Evolutionary conservation across 2,888 invertebrate genomes (phyloP), one percentile per base, ranked within the genome.

Genomic region (Nowickia ferox): DNA sequence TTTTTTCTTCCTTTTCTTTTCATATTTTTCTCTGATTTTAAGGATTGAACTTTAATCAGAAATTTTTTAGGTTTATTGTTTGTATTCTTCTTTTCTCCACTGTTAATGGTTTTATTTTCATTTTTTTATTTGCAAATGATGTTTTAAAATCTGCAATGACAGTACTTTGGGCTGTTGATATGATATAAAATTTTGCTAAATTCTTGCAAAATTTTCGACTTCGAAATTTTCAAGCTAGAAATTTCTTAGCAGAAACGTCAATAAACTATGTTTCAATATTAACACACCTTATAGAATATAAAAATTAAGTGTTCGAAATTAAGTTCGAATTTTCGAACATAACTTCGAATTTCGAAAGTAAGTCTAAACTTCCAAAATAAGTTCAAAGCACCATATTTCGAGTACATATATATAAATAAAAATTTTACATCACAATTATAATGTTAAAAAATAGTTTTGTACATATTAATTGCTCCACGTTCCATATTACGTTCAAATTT

Each of bases 11-110:
- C 9, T 19, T 17, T 44, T 13, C 3, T n/a, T 51, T 9, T 17
- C 51, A 11, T 40, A 40, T 48, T n/a, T 48, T 38, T 40, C 11
- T 57, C 15, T 59, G 51, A 19, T 46, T 71, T 61, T 69, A 42
- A 61, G 53, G 61, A 61, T 53, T 78, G 63, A 61, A 69, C 63
- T 61, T 46, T 79, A 79, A 79, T 79, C 46, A 79, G 61, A n/a
- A 71, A 17, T 69, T 63, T 42, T 30, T 55, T 38, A 5, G 22
- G 48, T 22, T 61, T 44, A 44, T 61, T 68, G 22, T 66, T 61
- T 68, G 22, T 66, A 9, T 59, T 9, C 22, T 61, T 30, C 13
- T 17, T 55, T 46, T 53, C 38, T 17, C 9, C 17, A 19, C 19
- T 59, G 9, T 63, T 63, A 15, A 53, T 46, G 59, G 2, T 59